phyloP scores from a whole-genome alignment of 2,113 vertebrate genomes.

The Monopterus albus region DNA sequence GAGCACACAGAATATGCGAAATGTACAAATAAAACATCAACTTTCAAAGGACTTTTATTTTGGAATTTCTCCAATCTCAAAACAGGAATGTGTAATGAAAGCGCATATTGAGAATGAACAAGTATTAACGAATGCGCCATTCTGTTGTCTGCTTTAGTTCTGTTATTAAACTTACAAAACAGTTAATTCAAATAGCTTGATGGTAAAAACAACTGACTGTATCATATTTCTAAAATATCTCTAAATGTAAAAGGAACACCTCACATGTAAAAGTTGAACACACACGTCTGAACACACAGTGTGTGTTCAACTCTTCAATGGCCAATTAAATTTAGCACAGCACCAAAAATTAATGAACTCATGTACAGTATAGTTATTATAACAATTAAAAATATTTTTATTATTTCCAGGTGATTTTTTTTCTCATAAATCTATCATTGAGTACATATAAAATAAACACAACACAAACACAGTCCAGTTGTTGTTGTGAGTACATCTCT shows the following conservation, averaged over 20 bases:
- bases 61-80: constrained; percentile 65
- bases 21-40: constrained; percentile 33
- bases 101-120: constrained; percentile 65
- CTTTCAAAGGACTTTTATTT: constrained; percentile 66
- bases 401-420: too few relatives aligned
- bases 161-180: constrained; percentile 41
- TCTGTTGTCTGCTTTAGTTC: constrained; percentile 68
- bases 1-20: constrained; percentile 15
- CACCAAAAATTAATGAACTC: not conserved
- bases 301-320: too few relatives aligned
- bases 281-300: too few relatives aligned
- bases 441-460: constrained; percentile 25
- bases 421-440: too few relatives aligned
- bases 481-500: constrained; percentile 50
- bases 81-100: constrained; percentile 72
- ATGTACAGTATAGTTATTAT: not conserved
- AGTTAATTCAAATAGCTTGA: too few relatives aligned
- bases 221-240: constrained; percentile 17
- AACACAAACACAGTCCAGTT: constrained; percentile 45
- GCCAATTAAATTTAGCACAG: not conserved
- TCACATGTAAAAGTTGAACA: constrained; percentile 3
- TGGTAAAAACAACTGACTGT: constrained; percentile 15
- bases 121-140: constrained; percentile 65
- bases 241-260: constrained; percentile 4
- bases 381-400: not conserved